Evolutionary conservation across 2,888 invertebrate genomes (phyloP).

Genomic region (Brassicogethes aeneus): DNA sequence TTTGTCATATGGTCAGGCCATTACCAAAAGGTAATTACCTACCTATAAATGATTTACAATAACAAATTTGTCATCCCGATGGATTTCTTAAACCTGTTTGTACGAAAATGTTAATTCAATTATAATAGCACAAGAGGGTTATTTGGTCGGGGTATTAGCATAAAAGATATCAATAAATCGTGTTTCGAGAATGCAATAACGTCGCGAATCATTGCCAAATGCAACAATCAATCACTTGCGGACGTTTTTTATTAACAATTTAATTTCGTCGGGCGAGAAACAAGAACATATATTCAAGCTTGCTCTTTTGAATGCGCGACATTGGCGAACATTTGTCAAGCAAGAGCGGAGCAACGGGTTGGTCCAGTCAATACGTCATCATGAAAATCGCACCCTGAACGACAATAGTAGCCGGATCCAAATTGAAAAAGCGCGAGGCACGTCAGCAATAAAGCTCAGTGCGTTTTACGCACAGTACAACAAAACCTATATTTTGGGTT

Average conservation of each 20-base stretch:
- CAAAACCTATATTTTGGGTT: no score
- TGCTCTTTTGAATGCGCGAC: slow-evolving; percentile 22
- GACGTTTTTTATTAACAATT: slow-evolving; percentile 1
- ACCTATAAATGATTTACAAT: slow-evolving; percentile 16
- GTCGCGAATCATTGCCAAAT: not conserved
- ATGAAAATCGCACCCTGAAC: slow-evolving; percentile 43
- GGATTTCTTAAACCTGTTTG: not conserved
- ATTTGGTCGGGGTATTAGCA: no score
- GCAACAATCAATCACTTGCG: not conserved
- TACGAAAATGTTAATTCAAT: not conserved
- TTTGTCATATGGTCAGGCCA: slow-evolving; percentile 12
- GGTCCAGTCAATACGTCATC: slow-evolving; percentile 41
- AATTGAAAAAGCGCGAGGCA: slow-evolving; percentile 45
- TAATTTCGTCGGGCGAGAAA: not conserved
- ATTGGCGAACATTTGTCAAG: slow-evolving; percentile 34
- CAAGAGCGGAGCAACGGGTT: slow-evolving; percentile 32
- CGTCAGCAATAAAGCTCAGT: slow-evolving; percentile 42
- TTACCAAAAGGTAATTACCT: slow-evolving; percentile 5
- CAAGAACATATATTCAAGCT: slow-evolving; percentile 18
- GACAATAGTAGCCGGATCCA: slow-evolving; percentile 42
- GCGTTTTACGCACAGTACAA: slow-evolving; percentile 40
- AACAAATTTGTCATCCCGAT: not conserved
- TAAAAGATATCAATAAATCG: no score
- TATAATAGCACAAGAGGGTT: no score
- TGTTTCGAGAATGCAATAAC: not conserved